Percentiles rank a stretch among this genome's conserved stretches.
These are phyloP conservation scores for Chrysopa pallens DNA, from an alignment of 1,140 invertebrate species.

Conservation along the genomic window DNA sequence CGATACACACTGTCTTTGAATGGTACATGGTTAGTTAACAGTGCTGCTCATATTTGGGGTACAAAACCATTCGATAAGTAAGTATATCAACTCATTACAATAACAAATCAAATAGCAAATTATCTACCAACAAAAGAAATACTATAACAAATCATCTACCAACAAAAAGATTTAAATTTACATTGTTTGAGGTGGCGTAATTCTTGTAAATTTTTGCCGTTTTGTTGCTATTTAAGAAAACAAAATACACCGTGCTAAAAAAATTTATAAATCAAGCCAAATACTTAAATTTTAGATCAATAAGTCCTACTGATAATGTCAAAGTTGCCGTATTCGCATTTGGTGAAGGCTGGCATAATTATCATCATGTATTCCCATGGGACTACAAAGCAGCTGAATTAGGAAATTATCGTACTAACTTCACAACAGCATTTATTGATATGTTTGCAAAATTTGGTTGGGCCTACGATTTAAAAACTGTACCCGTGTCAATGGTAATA, in stretches of 20 bases:
- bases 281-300: constrained; percentile 26
- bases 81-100: constrained; percentile 16
- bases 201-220: no score
- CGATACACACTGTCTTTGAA: constrained; percentile 46
- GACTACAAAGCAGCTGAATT: constrained; percentile 53
- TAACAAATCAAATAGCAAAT: not conserved
- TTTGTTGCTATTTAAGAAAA: no score
- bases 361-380: constrained; percentile 59
- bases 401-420: constrained; percentile 27
- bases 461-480: constrained; percentile 40
- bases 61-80: constrained; percentile 54
- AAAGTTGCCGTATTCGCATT: constrained; percentile 33
- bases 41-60: constrained; percentile 57
- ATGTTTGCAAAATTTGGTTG: constrained; percentile 35
- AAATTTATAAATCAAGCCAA: not conserved
- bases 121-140: constrained; percentile 1
- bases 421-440: constrained; percentile 29
- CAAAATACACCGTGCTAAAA: no score
- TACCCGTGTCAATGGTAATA: constrained; percentile 30
- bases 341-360: constrained; percentile 58
- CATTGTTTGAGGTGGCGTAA: no score
- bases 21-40: constrained; percentile 63
- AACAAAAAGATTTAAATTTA: no score
- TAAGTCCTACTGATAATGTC: constrained; percentile 38
- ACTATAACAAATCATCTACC: no score